phyloP scores from a whole-genome alignment of 2,113 vertebrate species.

The Meles meles region DNA sequence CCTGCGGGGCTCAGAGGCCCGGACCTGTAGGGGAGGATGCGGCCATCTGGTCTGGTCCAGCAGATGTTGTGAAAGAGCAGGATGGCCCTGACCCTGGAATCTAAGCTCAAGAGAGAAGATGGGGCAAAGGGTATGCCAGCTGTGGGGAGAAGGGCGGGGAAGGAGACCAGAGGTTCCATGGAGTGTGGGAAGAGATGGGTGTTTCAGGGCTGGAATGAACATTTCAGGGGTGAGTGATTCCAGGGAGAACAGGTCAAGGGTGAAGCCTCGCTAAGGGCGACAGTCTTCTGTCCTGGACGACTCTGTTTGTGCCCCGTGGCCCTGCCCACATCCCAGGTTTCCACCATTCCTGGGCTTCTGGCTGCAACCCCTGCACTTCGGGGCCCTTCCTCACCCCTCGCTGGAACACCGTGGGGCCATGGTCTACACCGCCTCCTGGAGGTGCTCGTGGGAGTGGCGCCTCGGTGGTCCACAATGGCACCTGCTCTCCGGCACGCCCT shows the following conservation, averaged over 20 bases:
- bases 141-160: not conserved
- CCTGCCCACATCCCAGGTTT: not conserved
- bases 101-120: not conserved
- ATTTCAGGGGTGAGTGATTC: not conserved
- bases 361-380: too few relatives aligned
- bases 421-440: not conserved
- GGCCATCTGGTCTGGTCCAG: not conserved
- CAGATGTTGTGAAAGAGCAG: not conserved
- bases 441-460: rapidly evolving
- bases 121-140: too few relatives aligned
- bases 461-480: not conserved
- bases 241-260: not conserved
- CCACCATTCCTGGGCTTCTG: not conserved
- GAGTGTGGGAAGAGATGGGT: not conserved
- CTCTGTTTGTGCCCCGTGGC: rapidly evolving
- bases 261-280: too few relatives aligned
- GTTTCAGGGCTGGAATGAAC: not conserved
- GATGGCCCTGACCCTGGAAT: not conserved
- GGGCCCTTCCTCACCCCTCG: not conserved
- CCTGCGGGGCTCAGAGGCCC: not conserved
- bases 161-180: not conserved
- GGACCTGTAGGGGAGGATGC: too few relatives aligned
- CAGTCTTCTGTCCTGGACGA: not conserved
- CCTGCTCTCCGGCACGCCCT: not conserved
- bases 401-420: not conserved